Base-by-base conservation (phyloP, 92 coral and sea anemone species). In the Heliopora coerulea region DNA sequence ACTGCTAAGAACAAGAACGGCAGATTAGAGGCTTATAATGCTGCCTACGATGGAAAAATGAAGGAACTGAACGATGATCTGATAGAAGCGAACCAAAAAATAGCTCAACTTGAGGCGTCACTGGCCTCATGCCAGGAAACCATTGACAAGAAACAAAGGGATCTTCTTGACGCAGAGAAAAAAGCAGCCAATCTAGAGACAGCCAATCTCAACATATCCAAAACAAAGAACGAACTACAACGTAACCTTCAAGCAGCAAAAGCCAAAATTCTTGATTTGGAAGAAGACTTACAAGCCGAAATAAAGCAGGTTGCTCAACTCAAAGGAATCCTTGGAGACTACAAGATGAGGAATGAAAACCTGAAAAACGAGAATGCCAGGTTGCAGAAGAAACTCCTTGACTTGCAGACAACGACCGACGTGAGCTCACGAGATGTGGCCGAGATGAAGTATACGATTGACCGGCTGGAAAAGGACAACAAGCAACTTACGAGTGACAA, bases 241-340 rank as follows among this genome's bases (percentile, higher is more conserved):
- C 87, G 96, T 24, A 92, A 95, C 12, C 84, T 90, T 8, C 85
- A 78, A 49, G 72, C 76, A 17, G 85, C 88, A 41, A 88, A 87
- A 59, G 74, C 80, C 29, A 95, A 84, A 65, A 41, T 85, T 24
- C 80, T 80, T 23, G 79, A 85, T 4, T 79, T 95, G 32, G 99
- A 90, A 57, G 96, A 91, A 66, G 99, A 90, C 19, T 75, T 86
- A 9, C 99, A 95, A 76, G 83, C 81, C 17, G 83, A 85, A 66
- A 85, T 95, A 32, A 95, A 90, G 48, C 85, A 86, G 37, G 86
- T 81, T 68, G 99, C 99, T 7, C 99, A 95, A 44, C 84, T 89
- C 25, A 85, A 75, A 68, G 99, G 99, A 10, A 68, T 78, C 0
- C 42, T 95, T 20, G 99, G 86, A 3, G 99, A 95, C 74, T 65